These are phyloP conservation scores for Parasteatoda tepidariorum DNA, from an alignment of 1,140 invertebrate genomes.

Conservation along the genomic window DNA sequence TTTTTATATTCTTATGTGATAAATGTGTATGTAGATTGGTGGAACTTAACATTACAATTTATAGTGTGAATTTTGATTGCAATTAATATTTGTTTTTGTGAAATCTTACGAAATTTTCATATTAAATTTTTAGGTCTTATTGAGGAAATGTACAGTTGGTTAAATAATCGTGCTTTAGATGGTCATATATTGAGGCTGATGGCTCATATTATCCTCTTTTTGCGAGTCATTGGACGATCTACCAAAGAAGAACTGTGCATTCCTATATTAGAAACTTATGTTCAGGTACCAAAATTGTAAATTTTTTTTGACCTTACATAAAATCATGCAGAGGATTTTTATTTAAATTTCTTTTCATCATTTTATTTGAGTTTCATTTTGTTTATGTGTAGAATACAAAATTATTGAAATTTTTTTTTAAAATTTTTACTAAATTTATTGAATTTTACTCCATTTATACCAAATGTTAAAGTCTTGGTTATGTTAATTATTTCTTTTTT, in stretches of 20 bases:
- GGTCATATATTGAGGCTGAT: slow-evolving; percentile 76
- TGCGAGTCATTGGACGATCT: slow-evolving; percentile 78
- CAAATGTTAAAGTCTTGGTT: not conserved
- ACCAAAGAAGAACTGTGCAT: slow-evolving; percentile 77
- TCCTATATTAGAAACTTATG: slow-evolving; percentile 79
- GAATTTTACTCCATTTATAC: not conserved
- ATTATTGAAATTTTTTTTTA: too few relatives aligned
- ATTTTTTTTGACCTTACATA: not conserved
- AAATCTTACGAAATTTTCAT: too few relatives aligned
- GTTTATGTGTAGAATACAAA: too few relatives aligned
- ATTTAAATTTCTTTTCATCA: too few relatives aligned
- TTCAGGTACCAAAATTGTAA: slow-evolving; percentile 66
- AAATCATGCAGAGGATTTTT: too few relatives aligned
- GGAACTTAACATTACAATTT: too few relatives aligned
- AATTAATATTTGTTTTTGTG: too few relatives aligned
- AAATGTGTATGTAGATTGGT: too few relatives aligned
- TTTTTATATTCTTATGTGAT: too few relatives aligned
- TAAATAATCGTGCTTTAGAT: slow-evolving; percentile 73
- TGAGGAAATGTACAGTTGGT: slow-evolving; percentile 72
- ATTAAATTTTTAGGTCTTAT: slow-evolving; percentile 72
- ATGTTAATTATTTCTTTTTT: slow-evolving; percentile 16
- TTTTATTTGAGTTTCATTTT: too few relatives aligned
- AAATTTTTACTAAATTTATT: too few relatives aligned
- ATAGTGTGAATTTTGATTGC: too few relatives aligned
- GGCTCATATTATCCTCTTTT: slow-evolving; percentile 86